phyloP scores from a whole-genome alignment of 2,888 invertebrate species.

The Augiades crinisus region DNA sequence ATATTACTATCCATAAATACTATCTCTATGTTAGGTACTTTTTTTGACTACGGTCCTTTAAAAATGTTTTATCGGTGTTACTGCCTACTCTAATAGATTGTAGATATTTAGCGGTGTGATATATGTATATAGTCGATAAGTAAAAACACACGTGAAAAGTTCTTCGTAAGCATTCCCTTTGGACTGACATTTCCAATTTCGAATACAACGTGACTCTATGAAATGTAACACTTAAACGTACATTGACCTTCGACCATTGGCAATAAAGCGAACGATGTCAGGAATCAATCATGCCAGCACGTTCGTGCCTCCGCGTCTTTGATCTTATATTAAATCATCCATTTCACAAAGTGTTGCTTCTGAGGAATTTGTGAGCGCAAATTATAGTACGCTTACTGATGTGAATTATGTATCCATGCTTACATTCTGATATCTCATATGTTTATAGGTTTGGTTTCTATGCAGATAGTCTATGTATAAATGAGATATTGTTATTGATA shows the following conservation, averaged over 20 bases:
- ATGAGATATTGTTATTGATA: neutral
- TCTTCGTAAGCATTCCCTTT: too few species aligned
- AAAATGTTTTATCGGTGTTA: too few species aligned
- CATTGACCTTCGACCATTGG: slow-evolving; percentile 30
- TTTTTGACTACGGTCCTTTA: neutral
- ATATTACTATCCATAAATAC: too few species aligned
- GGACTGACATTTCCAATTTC: neutral
- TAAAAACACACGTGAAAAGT: too few species aligned
- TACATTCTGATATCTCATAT: neutral
- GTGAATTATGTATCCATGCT: too few species aligned
- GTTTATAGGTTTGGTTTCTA: too few species aligned
- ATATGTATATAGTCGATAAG: too few species aligned
- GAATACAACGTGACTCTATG: slow-evolving; percentile 10
- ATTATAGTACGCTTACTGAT: neutral
- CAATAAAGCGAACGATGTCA: slow-evolving; percentile 29
- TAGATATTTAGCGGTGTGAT: too few species aligned
- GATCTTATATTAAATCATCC: slow-evolving; percentile 26
- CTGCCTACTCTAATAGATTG: too few species aligned
- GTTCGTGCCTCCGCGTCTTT: slow-evolving; percentile 24
- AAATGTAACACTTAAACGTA: slow-evolving; percentile 28
- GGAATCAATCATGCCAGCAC: slow-evolving; percentile 33
- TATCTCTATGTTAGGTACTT: too few species aligned
- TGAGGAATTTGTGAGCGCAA: neutral
- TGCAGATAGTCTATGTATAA: too few species aligned
- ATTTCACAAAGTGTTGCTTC: slow-evolving; percentile 1